Conservation (phyloP, 2,113 vertebrate genomes). For the Phalacrocorax aristotelis region DNA sequence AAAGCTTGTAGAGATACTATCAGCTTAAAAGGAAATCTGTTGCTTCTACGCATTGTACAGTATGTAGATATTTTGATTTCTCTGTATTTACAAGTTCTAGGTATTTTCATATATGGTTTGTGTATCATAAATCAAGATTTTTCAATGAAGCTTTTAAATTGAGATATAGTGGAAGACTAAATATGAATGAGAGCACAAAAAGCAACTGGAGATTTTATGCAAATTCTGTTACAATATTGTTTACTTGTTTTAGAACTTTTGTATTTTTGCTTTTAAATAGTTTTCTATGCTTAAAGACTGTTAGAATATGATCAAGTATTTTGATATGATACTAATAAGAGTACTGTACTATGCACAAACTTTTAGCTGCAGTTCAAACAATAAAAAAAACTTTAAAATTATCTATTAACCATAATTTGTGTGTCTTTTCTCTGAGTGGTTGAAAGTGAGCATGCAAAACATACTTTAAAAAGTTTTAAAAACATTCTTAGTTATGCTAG, state of each 20-base stretch:
- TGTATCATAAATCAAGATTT: constrained; percentile 68
- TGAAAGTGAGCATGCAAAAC: constrained; percentile 68
- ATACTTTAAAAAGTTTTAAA: constrained; percentile 66
- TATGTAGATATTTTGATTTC: constrained; percentile 55
- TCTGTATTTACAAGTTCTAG: constrained; percentile 77
- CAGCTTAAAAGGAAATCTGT: constrained; percentile 63
- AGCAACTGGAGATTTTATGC: constrained; percentile 66
- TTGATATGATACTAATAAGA: constrained; percentile 64
- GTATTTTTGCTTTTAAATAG: constrained; percentile 68
- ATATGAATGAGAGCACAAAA: constrained; percentile 68
- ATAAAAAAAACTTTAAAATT: constrained; percentile 57
- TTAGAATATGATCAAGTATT: constrained; percentile 64
- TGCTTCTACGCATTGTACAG: constrained; percentile 68
- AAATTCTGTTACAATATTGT: constrained; percentile 59
- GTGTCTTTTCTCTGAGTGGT: constrained; percentile 55
- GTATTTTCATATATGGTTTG: constrained; percentile 54
- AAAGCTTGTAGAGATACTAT: constrained; percentile 68
- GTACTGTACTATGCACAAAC: constrained; percentile 73
- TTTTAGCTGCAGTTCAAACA: constrained; percentile 55
- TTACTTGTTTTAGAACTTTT: constrained; percentile 57
- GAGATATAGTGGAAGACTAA: constrained; percentile 78
- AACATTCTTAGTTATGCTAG: constrained; percentile 49
- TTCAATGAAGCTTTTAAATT: constrained; percentile 67
- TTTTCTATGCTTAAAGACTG: constrained; percentile 71
- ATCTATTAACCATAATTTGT: constrained; percentile 64